Conservation (phyloP, 2,113 vertebrate genomes). For the Bufo bufo region DNA sequence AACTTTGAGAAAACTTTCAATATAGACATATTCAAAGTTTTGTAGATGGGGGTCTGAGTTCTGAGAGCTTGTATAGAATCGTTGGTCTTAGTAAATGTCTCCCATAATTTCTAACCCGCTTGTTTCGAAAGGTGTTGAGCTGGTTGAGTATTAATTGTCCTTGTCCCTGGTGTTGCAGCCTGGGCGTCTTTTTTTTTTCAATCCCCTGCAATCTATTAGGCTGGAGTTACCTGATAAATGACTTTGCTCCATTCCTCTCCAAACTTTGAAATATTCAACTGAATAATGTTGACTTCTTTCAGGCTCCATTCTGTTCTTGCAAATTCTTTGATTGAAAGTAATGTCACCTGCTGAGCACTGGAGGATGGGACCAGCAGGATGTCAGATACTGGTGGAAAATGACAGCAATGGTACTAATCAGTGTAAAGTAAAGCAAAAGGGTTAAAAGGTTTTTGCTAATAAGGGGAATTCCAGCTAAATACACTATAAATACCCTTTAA, state of each 20-base stretch:
- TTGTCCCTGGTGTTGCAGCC: too few relatives aligned
- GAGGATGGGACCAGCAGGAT: not conserved
- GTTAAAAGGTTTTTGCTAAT: not conserved
- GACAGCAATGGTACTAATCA: not conserved
- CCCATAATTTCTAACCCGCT: too few relatives aligned
- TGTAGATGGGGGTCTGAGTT: too few relatives aligned
- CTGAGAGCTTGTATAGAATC: too few relatives aligned
- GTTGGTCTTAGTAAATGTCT: too few relatives aligned
- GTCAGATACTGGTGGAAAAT: conserved; percentile 31
- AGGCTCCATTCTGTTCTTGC: conserved; percentile 31
- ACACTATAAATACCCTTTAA: too few relatives aligned
- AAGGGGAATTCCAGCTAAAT: too few relatives aligned
- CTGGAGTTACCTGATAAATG: conserved; percentile 47
- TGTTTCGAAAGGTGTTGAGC: too few relatives aligned
- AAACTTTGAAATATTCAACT: conserved; percentile 8
- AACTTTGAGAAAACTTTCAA: too few relatives aligned
- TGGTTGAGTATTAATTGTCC: too few relatives aligned
- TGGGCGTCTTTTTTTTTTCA: too few relatives aligned
- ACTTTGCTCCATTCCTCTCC: conserved; percentile 42
- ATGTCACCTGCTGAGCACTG: not conserved
- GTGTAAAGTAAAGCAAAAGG: not conserved
- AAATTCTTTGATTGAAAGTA: not conserved
- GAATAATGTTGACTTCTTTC: conserved; percentile 2
- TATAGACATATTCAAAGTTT: too few relatives aligned
- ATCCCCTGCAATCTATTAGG: not conserved